These are phyloP conservation scores for Acrossocheilus wenchowensis DNA, from an alignment of 2,797 vertebrate genomes.

Conservation along the genomic window DNA sequence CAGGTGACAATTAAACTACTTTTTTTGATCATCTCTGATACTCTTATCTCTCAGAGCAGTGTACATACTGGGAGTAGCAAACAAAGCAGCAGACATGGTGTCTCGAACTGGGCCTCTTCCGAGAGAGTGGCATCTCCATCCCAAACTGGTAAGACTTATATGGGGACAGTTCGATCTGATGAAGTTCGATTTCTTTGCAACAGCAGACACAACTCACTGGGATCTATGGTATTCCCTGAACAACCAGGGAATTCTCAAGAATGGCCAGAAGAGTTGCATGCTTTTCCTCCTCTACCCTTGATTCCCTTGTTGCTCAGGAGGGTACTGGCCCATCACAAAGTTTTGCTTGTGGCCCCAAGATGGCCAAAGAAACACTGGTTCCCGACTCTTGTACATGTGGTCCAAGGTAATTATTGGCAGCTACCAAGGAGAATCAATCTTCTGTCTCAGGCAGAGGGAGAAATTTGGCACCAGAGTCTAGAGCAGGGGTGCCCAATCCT, in stretches of 20 bases:
- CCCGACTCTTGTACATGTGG: background rate
- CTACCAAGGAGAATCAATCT: background rate
- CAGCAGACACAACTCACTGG: too few relatives aligned
- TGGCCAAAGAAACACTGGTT: background rate
- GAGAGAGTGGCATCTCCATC: background rate
- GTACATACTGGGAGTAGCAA: background rate
- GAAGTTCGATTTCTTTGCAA: background rate
- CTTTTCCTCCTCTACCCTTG: background rate
- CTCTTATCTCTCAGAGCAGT: background rate
- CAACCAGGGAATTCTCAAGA: too few relatives aligned
- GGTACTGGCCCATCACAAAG: background rate
- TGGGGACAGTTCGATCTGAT: background rate
- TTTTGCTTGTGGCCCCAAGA: background rate
- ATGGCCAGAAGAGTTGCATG: background rate
- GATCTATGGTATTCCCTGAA: too few relatives aligned
- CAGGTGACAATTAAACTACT: background rate
- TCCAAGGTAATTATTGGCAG: background rate
- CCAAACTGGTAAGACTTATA: too few relatives aligned
- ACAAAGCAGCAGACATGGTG: background rate
- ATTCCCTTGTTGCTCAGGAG: background rate
- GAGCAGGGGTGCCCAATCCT: too few relatives aligned
- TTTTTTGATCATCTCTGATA: background rate
- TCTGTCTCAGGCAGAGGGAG: background rate
- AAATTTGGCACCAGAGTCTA: background rate
- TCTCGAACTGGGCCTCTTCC: background rate